These are phyloP conservation scores for Xestoiulus laeticollis DNA, from an alignment of 2,888 invertebrate genomes.

Conservation along the genomic window DNA sequence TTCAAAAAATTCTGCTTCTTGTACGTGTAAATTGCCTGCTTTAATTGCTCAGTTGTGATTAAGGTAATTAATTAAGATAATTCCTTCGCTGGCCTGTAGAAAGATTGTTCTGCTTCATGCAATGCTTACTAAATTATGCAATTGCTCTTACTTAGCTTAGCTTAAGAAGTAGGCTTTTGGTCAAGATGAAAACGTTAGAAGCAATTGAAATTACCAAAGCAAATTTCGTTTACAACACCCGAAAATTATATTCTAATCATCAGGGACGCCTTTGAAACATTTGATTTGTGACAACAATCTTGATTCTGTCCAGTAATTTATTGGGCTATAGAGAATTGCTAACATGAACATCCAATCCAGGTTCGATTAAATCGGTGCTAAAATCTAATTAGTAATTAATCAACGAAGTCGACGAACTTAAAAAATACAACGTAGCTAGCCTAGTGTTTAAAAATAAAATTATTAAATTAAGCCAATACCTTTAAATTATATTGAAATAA, in stretches of 20 bases:
- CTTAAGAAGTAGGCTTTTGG: neutral
- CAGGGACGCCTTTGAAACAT: too few relatives aligned
- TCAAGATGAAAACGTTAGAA: neutral
- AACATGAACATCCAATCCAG: too few relatives aligned
- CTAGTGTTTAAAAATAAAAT: too few relatives aligned
- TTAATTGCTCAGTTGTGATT: slow-evolving; percentile 40
- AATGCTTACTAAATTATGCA: slow-evolving; percentile 16
- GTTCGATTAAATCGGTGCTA: neutral
- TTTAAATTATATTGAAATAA: too few relatives aligned
- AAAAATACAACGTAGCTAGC: too few relatives aligned
- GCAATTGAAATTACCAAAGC: neutral
- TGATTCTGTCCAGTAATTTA: neutral
- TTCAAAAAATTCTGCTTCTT: slow-evolving; percentile 13
- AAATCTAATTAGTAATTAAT: neutral
- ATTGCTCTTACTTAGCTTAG: slow-evolving; percentile 28
- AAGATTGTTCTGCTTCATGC: slow-evolving; percentile 5
- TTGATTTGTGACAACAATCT: neutral
- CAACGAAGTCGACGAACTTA: too few relatives aligned
- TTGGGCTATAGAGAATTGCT: neutral
- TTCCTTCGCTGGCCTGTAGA: slow-evolving; percentile 5
- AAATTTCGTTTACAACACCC: neutral
- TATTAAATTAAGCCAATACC: too few relatives aligned
- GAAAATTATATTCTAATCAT: too few relatives aligned
- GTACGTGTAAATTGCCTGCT: slow-evolving; percentile 34
- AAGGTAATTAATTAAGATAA: slow-evolving; percentile 39